Percentiles rank a stretch among this genome's conserved stretches.
phyloP scores from a whole-genome alignment of 2,797 vertebrate genomes.

The Atherinosoma microstoma region DNA sequence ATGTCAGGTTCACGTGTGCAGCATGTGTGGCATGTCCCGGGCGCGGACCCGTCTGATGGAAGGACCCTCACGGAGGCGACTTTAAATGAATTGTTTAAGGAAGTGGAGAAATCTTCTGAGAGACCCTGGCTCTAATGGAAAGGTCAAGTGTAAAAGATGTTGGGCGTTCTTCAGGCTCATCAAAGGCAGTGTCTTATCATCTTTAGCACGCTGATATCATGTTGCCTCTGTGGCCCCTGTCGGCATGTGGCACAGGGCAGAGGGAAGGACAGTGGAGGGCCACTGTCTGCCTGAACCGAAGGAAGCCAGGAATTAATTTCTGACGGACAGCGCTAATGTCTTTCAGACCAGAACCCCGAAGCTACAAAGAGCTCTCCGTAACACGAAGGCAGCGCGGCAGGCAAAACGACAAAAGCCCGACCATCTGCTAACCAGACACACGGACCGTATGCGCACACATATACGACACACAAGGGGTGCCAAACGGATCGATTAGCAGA shows the following conservation, averaged over 20 bases:
- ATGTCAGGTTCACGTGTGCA: constrained; percentile 20
- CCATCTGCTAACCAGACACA: constrained; percentile 85
- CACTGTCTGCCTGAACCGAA: constrained; percentile 66
- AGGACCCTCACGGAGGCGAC: constrained; percentile 29
- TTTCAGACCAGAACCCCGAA: constrained; percentile 78
- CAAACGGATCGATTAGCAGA: constrained; percentile 89
- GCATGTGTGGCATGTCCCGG: constrained; percentile 22
- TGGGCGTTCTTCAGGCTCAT: constrained; percentile 66
- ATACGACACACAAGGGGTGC: constrained; percentile 71
- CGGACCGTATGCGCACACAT: constrained; percentile 35
- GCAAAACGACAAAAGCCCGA: constrained; percentile 69
- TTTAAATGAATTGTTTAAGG: constrained; percentile 61
- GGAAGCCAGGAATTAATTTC: constrained; percentile 80
- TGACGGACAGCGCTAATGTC: constrained; percentile 84
- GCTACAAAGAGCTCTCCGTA: constrained; percentile 80
- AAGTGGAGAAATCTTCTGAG: constrained; percentile 62
- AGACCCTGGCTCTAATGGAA: constrained; percentile 55
- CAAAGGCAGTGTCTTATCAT: constrained; percentile 75
- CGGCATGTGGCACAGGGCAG: constrained; percentile 56
- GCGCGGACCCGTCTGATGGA: constrained; percentile 18
- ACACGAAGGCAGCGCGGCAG: constrained; percentile 60
- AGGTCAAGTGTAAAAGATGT: constrained; percentile 80
- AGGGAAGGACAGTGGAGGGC: constrained; percentile 60
- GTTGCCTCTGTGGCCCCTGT: constrained; percentile 67
- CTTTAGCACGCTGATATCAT: constrained; percentile 66